Percentiles rank a stretch among this genome's conserved stretches.
Conservation (phyloP, 1,140 invertebrate species). For the Helicoverpa armigera region DNA sequence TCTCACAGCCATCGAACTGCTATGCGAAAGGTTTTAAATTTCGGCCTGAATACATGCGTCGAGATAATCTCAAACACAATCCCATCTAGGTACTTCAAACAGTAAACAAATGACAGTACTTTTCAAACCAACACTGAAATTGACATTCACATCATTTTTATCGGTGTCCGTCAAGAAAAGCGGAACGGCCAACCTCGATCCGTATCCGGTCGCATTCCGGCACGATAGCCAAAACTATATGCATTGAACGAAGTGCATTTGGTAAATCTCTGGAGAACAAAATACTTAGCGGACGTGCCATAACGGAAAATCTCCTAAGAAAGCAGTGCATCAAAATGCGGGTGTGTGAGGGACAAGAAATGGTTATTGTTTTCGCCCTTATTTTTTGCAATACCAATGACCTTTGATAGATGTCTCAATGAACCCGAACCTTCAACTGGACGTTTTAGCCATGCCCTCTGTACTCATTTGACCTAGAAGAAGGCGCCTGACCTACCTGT, state of each 20-base stretch:
- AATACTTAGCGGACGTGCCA: too few relatives aligned
- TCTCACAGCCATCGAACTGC: too few relatives aligned
- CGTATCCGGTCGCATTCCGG: conserved; percentile 25
- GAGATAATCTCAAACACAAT: neutral
- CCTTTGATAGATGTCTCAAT: too few relatives aligned
- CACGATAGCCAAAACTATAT: conserved; percentile 36
- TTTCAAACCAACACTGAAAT: neutral
- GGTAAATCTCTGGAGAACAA: neutral
- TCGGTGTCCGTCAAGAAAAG: conserved; percentile 15
- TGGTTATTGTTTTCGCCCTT: too few relatives aligned
- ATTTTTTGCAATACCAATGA: too few relatives aligned
- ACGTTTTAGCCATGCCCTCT: too few relatives aligned
- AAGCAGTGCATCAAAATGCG: too few relatives aligned
- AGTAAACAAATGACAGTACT: neutral
- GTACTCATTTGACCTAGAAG: too few relatives aligned
- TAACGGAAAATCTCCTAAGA: too few relatives aligned
- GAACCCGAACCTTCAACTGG: too few relatives aligned
- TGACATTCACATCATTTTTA: conserved; percentile 35
- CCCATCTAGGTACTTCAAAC: neutral
- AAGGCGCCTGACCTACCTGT: too few relatives aligned
- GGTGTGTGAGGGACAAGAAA: too few relatives aligned
- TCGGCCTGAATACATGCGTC: neutral
- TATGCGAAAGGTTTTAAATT: neutral
- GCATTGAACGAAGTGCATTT: conserved; percentile 20
- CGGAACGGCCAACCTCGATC: conserved; percentile 36